Base-by-base conservation (phyloP, 2,113 vertebrate genomes). In the Campylorhamphus procurvoides region DNA sequence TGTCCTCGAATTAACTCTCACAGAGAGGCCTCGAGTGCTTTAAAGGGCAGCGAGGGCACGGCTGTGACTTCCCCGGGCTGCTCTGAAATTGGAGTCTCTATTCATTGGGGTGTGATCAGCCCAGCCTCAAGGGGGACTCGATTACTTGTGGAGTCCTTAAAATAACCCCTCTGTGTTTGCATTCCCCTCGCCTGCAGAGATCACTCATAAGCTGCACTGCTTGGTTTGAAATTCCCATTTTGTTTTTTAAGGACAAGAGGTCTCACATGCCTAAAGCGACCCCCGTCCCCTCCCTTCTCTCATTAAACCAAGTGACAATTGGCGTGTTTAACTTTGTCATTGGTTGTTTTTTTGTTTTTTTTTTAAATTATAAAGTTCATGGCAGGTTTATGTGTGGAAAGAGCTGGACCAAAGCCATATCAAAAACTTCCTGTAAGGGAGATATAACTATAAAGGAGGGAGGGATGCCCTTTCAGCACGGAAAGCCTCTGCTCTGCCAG, bases 231-330 rank as follows among this genome's bases (percentile, higher is more conserved):
- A 39, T 93, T 87, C 83, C 75, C 62, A 6, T 79, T 94, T 78
- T 94, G n/a, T 35, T 96, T 96, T 79, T 87, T 58, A 53, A 90
- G 77, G 86, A 31, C 82, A 88, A 88, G 91, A 86, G 35, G 62
- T 67, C 50, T 82, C 62, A 33, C n/a, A 28, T 77, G 27, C 62
- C 49, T 88, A 33, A 91, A 92, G 49, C 37, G 35, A n/a, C 47
- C 22, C 55, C 55, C 40, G 73, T 18, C 35, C 72, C 42, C 44
- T 84, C 66, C 14, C 28, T 64, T 50, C 66, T 92, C 53, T 81
- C 64, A 49, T 84, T 77, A 92, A 92, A 84, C 29, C n/a, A 80
- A 25, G 80, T 71, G 89, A 71, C 47, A 93, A 67, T 6, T 63
- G 88, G 89, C 24, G 19, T 71, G 74, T 87, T 96, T 88, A 77